Base-by-base conservation (phyloP, 2,888 invertebrate genomes). In the Cerceris rybyensis region DNA sequence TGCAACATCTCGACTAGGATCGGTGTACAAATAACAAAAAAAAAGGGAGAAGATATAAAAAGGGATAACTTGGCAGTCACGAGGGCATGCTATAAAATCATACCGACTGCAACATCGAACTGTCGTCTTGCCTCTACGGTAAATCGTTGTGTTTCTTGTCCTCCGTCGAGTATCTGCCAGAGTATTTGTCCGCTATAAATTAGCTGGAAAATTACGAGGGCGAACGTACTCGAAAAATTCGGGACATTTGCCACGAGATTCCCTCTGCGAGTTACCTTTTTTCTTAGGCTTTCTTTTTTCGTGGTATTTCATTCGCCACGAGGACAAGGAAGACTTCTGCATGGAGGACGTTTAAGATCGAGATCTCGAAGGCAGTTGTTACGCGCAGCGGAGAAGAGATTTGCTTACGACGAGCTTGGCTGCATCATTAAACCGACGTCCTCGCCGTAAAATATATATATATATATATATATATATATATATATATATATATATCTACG, bases 1-100 rank as follows among this genome's bases (percentile, higher is more conserved):
- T 75, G 85, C 71, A 79, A 67, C 82, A 79, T 82, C 82, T 86
- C 85, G 75, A 70, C 78, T 81, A 79, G 82, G 81, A 84, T 87
- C 82, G 84, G 82, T 88, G 81, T 88, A 89, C 90, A 89, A 90
- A 89, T 90, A 89, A 85, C 85, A 78, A 72, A 70, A 75, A 71
- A 60, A 14, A 49, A 61, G 55, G 14, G 57, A 39, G n/a, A 16
- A 49, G 49, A 52, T 28, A 49, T 49, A 50, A 60, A 70, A 66
- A 69, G 60, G 58, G 64, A 81, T 72, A 76, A 76, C 72, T 75
- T 73, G 59, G 63, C 67, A 84, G 82, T 78, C 71, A 72, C 63
- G 66, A 61, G 77, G 60, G 63, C 64, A 55, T 50, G 67, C 79
- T 71, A 72, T 72, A 80, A 81, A 79, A 83, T 81, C 77, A 74